Evolutionary conservation across 53 echinoderm and acorn worm species (phyloP), one percentile per base, ranked within the genome.

Genomic region (Hippasteria phrygiana): DNA sequence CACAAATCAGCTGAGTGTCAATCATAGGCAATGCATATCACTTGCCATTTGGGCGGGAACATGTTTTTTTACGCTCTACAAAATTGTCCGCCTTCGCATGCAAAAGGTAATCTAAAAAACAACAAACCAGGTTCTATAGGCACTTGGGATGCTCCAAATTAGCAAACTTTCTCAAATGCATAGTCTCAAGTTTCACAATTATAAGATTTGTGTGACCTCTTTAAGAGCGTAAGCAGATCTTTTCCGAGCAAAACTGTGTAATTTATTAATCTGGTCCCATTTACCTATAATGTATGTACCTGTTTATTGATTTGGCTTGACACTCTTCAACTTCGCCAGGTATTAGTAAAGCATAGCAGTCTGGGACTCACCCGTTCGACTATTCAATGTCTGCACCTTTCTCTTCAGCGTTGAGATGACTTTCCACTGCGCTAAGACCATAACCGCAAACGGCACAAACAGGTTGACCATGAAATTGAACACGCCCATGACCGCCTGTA

Each of bases 321-420:
- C 8, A 48, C 8, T 14, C 64, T 24, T 4, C 28, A 17, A 11
- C 27, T 24, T 10, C 10, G 10, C 6, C 27, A n/a, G 64, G 26
- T 3, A 10, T 10, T 17, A 24, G 28, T n/a, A 63, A 63, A 26
- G 64, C 18, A 24, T 17, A 63, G 10, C 20, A 63, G 27, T 48
- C 20, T 63, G n/a, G 18, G 12, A 84, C 62, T 81, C 43, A 63
- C 64, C 42, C 3, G 24, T 65, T 28, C 43, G 42, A 43, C 64
- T 42, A 16, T 22, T 63, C 18, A 81, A 42, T 13, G 1, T 45
- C 81, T 32, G 65, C 29, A 81, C 65, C 43, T 81, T 64, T 31
- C 18, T 62, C 45, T 81, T 81, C 4, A 81, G 81, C 32, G 62
- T 81, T 7, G 63, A 81, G 14, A 81, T 81, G 16, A 81, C 81